These are phyloP conservation scores for Drosophila tsacasi DNA, from an alignment of 1,140 invertebrate species.

Conservation along the genomic window DNA sequence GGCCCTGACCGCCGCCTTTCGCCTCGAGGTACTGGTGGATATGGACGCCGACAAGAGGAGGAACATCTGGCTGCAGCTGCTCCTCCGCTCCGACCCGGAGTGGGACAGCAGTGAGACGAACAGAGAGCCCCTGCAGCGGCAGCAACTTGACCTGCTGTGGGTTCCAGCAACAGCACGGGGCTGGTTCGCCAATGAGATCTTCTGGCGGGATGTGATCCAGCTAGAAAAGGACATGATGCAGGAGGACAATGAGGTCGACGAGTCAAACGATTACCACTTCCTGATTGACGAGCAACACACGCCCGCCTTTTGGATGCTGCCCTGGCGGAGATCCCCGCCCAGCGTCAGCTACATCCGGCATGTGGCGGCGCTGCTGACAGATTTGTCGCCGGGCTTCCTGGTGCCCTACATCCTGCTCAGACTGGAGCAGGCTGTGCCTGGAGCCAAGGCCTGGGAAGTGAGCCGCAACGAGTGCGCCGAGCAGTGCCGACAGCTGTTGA, in stretches of 20 bases:
- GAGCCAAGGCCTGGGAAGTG: neutral
- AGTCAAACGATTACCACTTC: rapidly evolving
- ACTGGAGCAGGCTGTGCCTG: neutral
- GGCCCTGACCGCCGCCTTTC: constrained; percentile 30
- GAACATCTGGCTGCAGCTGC: neutral
- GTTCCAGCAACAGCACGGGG: rapidly evolving
- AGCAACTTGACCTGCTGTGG: constrained; percentile 17
- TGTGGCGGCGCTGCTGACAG: neutral
- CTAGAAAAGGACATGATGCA: neutral
- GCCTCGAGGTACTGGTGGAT: neutral
- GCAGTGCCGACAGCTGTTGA: constrained; percentile 44
- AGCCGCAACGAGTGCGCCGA: constrained; percentile 30
- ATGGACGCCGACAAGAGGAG: neutral
- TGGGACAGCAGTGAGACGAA: neutral
- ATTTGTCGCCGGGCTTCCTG: neutral
- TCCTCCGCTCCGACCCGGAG: neutral
- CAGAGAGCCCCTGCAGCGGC: neutral
- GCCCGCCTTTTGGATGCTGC: constrained; percentile 18
- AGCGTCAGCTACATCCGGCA: neutral
- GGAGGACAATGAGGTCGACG: neutral
- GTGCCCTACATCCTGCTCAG: constrained; percentile 34
- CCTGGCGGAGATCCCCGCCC: neutral
- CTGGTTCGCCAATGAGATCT: neutral
- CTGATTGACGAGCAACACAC: neutral
- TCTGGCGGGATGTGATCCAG: neutral